Conservation (phyloP, 2,113 vertebrate genomes). For the Reinhardtius hippoglossoides region DNA sequence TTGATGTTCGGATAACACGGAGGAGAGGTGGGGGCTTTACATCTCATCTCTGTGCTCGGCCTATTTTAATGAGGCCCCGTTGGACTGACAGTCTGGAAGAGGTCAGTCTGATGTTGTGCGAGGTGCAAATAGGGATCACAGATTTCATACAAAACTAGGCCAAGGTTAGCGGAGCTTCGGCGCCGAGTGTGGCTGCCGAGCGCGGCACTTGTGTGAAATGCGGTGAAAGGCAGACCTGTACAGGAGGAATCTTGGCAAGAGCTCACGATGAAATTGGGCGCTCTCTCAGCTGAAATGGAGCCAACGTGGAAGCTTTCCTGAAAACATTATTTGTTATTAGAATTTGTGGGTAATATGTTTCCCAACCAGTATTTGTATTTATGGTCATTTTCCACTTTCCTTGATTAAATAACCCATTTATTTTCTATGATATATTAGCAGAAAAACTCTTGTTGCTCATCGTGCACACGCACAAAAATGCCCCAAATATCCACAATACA, state of each 20-base stretch:
- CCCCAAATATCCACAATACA: not conserved
- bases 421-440: not conserved
- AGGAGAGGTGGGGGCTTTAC: conserved; percentile 25
- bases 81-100: conserved; percentile 63
- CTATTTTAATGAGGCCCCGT: conserved; percentile 78
- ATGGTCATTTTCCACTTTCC: too few relatives aligned
- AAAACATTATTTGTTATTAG: not conserved
- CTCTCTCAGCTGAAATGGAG: not conserved
- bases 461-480: not conserved
- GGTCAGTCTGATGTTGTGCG: conserved; percentile 55
- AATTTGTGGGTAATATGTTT: not conserved
- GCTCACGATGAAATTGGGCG: conserved; percentile 9
- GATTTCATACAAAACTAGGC: conserved; percentile 61
- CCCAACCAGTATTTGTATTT: too few relatives aligned
- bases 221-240: conserved; percentile 31
- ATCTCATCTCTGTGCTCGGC: conserved; percentile 44
- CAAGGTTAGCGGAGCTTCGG: conserved; percentile 62
- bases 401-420: not conserved
- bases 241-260: conserved; percentile 25
- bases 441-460: not conserved
- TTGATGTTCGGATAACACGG: conserved; percentile 37
- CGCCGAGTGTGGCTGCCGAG: conserved; percentile 41
- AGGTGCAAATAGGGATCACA: conserved; percentile 60
- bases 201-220: conserved; percentile 23
- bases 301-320: not conserved